Evolutionary conservation across 1,140 invertebrate genomes (phyloP).

Genomic region (Philopotamus ludificatus): DNA sequence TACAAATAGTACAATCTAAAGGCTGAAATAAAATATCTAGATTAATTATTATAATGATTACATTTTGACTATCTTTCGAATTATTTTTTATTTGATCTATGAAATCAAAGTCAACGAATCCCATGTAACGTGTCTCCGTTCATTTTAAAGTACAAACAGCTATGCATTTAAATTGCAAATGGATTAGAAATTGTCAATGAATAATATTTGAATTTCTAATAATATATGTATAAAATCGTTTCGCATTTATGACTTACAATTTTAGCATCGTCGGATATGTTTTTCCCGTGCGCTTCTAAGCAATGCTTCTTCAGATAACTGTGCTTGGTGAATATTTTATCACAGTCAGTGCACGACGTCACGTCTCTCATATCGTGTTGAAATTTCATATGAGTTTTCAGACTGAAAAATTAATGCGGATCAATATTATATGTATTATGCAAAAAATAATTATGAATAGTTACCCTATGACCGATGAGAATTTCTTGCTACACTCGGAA

Average conservation of each 20-base stretch:
- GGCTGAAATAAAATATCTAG: conserved; percentile 1
- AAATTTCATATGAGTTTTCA: conserved; percentile 30
- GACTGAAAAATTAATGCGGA: conserved; percentile 12
- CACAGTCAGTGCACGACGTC: conserved; percentile 25
- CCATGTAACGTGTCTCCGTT: too few species aligned
- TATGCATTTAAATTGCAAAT: too few species aligned
- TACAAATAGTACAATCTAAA: conserved; percentile 28
- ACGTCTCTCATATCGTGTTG: conserved; percentile 12
- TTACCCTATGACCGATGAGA: conserved; percentile 19
- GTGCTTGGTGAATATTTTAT: conserved; percentile 21
- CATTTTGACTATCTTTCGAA: too few species aligned
- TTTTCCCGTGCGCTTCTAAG: conserved; percentile 22
- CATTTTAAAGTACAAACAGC: too few species aligned
- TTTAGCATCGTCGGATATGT: conserved; percentile 7
- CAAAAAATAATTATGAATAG: conserved; percentile 1
- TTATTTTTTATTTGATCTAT: too few species aligned
- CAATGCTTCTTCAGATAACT: conserved; percentile 23
- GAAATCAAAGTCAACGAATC: too few species aligned
- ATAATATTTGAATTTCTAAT: too few species aligned
- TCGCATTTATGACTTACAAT: conserved; percentile 6
- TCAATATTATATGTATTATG: neutral
- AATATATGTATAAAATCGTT: too few species aligned
- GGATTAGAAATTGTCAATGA: too few species aligned
- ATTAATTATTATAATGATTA: neutral
- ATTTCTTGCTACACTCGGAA: conserved; percentile 29